Conservation (phyloP, 2,888 invertebrate species). For the Apomyelois bistriatella region DNA sequence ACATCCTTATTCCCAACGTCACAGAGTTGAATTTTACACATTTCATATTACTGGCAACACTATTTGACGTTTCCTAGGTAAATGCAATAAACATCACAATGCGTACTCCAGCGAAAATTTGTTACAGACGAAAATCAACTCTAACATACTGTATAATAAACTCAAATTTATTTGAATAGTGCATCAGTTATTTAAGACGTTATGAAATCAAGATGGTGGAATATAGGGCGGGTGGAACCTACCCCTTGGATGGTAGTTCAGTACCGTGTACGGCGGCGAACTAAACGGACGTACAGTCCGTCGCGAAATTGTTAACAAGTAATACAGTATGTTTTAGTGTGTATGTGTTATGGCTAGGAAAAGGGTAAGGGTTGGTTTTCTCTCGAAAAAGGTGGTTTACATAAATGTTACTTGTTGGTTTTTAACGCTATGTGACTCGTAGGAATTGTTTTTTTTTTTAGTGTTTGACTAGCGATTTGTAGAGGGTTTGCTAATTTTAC, state of each 20-base stretch:
- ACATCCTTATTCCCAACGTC: neutral
- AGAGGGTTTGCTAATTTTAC: too few relatives aligned
- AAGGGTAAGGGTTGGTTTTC: slow-evolving; percentile 53
- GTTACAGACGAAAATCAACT: slow-evolving; percentile 24
- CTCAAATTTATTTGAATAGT: slow-evolving; percentile 24
- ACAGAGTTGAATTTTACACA: slow-evolving; percentile 9
- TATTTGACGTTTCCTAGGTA: slow-evolving; percentile 26
- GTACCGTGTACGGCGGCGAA: slow-evolving; percentile 42
- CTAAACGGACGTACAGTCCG: slow-evolving; percentile 35
- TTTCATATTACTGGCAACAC: slow-evolving; percentile 6
- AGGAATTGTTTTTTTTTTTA: neutral
- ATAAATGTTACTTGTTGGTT: neutral
- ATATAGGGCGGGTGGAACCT: slow-evolving; percentile 54
- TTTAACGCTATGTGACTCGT: neutral
- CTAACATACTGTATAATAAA: slow-evolving; percentile 23
- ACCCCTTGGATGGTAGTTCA: slow-evolving; percentile 48
- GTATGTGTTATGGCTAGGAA: slow-evolving; percentile 63
- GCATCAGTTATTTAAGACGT: slow-evolving; percentile 36
- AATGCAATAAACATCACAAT: slow-evolving; percentile 40
- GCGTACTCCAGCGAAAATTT: slow-evolving; percentile 22
- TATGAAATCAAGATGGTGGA: slow-evolving; percentile 29
- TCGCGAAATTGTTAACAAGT: slow-evolving; percentile 18
- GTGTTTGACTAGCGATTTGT: too few relatives aligned
- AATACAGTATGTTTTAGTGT: slow-evolving; percentile 34
- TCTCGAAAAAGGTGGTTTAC: neutral